Base-by-base conservation (phyloP, 2,113 vertebrate species). In the Equus quagga region DNA sequence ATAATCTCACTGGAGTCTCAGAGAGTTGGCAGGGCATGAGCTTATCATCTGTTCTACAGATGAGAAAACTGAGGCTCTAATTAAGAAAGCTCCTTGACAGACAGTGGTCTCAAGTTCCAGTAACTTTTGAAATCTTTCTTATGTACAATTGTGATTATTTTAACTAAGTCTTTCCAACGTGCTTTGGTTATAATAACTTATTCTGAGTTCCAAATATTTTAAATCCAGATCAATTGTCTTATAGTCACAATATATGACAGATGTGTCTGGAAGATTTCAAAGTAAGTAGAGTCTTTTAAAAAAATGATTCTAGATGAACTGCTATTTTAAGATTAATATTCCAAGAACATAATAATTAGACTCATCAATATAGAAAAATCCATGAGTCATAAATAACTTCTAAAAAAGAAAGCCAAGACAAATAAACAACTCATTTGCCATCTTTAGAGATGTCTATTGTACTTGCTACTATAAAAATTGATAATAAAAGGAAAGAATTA, bases 191-290 rank as follows among this genome's bases (percentile, higher is more conserved):
- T 85, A 85, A 92, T 85, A 46, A 92, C 33, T 84, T 92, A 80
- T 75, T 82, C 76, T 90, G 73, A 86, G 80, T 92, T 89, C 41
- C 84, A 96, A 94, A 85, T 44, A 89, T 76, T 89, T 96, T 41
- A 93, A 81, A 89, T 90, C 51, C 46, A 84, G 73, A 92, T 79
- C 44, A 49, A 81, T 94, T 86, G 90, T 96, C 51, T 95, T 86
- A 58, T 14, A 94, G 23, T 82, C 67, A 92, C 21, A 89, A 75
- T 60, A 69, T 81, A 75, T 76, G 62, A 96, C 95, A 96, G 65
- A 96, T 92, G 11, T 93, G 60, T 60, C 65, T 95, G 41, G 60
- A 94, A 96, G 65, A 75, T 14, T 89, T 89, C 62, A 92, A 94
- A 91, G 88, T 84, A 92, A 92, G n/a, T 89, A 14, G 26, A 81